Conservation (phyloP, 2,888 invertebrate species). For the Cantharis nigra region DNA sequence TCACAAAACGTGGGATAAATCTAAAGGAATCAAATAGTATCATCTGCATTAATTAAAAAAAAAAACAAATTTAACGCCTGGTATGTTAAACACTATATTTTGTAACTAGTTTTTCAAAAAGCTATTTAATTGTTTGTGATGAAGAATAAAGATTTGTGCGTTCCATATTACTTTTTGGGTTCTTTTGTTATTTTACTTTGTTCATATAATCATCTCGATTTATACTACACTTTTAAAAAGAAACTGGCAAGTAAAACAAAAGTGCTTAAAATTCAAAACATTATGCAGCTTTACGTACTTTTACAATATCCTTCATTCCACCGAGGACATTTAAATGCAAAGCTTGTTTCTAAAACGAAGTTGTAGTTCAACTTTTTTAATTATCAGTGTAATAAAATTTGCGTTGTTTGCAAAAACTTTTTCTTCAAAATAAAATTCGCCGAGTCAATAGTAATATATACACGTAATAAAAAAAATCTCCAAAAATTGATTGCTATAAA, state of each 20-base stretch:
- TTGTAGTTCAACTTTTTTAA: slow-evolving; percentile 43
- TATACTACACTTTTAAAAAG: not conserved
- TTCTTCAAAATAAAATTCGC: not conserved
- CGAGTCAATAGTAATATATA: not conserved
- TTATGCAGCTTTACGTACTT: slow-evolving; percentile 33
- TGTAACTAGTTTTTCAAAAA: too few relatives aligned
- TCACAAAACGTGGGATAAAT: too few relatives aligned
- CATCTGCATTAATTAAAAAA: too few relatives aligned
- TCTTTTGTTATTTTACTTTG: not conserved
- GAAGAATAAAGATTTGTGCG: not conserved
- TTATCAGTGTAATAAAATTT: slow-evolving; percentile 29
- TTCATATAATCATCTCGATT: slow-evolving; percentile 6
- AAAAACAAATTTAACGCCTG: too few relatives aligned
- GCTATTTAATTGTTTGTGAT: not conserved
- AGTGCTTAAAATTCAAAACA: slow-evolving; percentile 35
- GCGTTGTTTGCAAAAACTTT: slow-evolving; percentile 11
- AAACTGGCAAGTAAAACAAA: slow-evolving; percentile 18
- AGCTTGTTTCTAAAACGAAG: slow-evolving; percentile 38
- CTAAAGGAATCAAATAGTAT: too few relatives aligned
- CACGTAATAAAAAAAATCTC: slow-evolving; percentile 10
- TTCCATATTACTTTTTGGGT: not conserved
- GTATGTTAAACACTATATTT: too few relatives aligned
- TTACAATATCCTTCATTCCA: slow-evolving; percentile 34
- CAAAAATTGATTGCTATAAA: not conserved
- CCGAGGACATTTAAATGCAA: slow-evolving; percentile 43